Conservation (phyloP, 2,888 invertebrate species). For the Aphidius colemani region DNA sequence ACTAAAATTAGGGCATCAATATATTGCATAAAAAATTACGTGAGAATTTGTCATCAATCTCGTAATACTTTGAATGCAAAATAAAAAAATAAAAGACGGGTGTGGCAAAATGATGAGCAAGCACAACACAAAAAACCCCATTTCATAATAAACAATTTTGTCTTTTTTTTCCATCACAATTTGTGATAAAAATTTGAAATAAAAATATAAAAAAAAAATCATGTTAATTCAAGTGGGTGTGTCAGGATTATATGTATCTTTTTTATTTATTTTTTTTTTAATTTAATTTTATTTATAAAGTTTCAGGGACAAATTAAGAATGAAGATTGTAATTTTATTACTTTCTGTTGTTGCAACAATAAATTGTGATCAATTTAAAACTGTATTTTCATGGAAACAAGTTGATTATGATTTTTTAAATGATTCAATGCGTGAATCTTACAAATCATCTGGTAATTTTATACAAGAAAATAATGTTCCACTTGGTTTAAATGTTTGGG, state of each 20-base stretch:
- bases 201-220: constrained; percentile 16
- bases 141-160: constrained; percentile 20
- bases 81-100: constrained; percentile 19
- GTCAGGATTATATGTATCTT: constrained; percentile 1
- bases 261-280: constrained; percentile 1
- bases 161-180: constrained; percentile 5
- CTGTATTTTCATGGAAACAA: constrained; percentile 48
- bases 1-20: too few relatives aligned
- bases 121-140: constrained; percentile 25
- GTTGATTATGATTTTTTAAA: constrained; percentile 53
- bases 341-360: constrained; percentile 38
- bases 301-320: constrained; percentile 34
- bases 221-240: constrained; percentile 13
- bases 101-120: constrained; percentile 31
- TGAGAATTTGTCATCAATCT: too few relatives aligned
- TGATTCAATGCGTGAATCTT: constrained; percentile 41
- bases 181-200: constrained; percentile 13
- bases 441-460: constrained; percentile 65
- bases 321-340: constrained; percentile 41
- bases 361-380: constrained; percentile 41
- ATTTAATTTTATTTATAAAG: not conserved
- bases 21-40: too few relatives aligned
- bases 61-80: not conserved
- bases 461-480: constrained; percentile 74
- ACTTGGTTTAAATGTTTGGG: constrained; percentile 69